phyloP scores from a whole-genome alignment of 2,113 vertebrate species.

The Morone saxatilis region DNA sequence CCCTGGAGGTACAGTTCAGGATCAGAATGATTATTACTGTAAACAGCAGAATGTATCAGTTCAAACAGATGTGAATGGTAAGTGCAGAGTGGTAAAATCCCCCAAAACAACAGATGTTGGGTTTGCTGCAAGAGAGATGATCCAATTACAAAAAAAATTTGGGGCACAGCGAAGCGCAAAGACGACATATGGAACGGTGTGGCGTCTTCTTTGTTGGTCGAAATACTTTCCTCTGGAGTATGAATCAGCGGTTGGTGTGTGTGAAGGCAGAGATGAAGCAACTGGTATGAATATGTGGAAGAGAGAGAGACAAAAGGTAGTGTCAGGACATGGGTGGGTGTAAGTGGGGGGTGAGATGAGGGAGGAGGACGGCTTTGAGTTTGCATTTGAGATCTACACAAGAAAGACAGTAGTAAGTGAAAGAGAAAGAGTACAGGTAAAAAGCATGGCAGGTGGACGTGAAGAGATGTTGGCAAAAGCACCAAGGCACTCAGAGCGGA shows the following conservation, averaged over 20 bases:
- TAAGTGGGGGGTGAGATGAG: neutral
- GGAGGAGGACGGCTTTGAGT: neutral
- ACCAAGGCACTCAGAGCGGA: slow-evolving; percentile 22
- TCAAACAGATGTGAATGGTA: slow-evolving; percentile 31
- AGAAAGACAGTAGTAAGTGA: neutral
- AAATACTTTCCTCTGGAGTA: slow-evolving; percentile 36
- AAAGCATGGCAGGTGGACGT: slow-evolving; percentile 10
- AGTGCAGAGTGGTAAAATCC: slow-evolving; percentile 13
- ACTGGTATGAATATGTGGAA: slow-evolving; percentile 24
- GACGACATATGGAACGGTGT: slow-evolving; percentile 50
- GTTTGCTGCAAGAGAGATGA: slow-evolving; percentile 56
- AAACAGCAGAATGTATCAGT: slow-evolving; percentile 5
- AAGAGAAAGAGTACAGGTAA: neutral
- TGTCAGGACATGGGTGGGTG: slow-evolving; percentile 14
- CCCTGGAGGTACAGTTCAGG: neutral
- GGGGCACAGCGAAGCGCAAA: slow-evolving; percentile 41
- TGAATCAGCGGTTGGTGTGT: slow-evolving; percentile 8
- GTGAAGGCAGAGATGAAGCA: slow-evolving; percentile 38
- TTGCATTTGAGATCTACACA: slow-evolving; percentile 16
- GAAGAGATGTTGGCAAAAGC: slow-evolving; percentile 37
- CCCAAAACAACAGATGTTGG: slow-evolving; percentile 56
- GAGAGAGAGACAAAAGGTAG: slow-evolving; percentile 1
- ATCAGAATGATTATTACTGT: slow-evolving; percentile 1
- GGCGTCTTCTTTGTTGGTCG: slow-evolving; percentile 20
- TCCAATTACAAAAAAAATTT: slow-evolving; percentile 39